Conservation (phyloP, 2,113 vertebrate species). For the Petaurus breviceps region DNA sequence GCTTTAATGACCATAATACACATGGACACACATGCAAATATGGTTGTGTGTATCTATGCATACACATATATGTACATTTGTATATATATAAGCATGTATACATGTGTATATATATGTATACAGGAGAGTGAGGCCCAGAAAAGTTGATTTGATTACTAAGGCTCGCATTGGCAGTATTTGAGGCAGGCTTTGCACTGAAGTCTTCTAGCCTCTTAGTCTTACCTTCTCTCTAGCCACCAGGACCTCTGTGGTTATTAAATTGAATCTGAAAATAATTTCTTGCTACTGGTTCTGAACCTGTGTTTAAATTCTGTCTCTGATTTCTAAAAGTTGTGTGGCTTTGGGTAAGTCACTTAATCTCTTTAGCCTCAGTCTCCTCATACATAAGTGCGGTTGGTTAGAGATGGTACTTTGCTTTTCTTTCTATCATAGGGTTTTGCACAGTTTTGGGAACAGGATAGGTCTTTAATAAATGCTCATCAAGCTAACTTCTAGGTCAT, state of each 20-base stretch:
- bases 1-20: background rate
- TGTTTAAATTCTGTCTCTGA: background rate
- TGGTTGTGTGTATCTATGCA: no score
- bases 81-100: background rate
- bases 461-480: background rate
- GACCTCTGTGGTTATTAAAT: no score
- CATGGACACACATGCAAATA: background rate
- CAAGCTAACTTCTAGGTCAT: background rate
- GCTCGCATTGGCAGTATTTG: background rate
- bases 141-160: background rate
- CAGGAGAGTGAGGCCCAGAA: background rate
- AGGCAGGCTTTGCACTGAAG: background rate
- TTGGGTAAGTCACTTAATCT: background rate
- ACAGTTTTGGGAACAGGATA: background rate
- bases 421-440: background rate
- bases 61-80: background rate
- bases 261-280: background rate
- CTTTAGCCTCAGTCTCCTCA: background rate
- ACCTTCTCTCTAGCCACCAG: background rate
- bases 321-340: background rate
- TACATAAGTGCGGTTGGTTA: background rate
- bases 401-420: background rate
- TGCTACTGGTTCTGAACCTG: background rate
- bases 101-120: background rate
- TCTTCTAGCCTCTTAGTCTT: background rate